These are phyloP conservation scores for Haliclona indistincta DNA, from an alignment of 37 sponge, comb jelly and placozoan genomes.

Conservation along the genomic window DNA sequence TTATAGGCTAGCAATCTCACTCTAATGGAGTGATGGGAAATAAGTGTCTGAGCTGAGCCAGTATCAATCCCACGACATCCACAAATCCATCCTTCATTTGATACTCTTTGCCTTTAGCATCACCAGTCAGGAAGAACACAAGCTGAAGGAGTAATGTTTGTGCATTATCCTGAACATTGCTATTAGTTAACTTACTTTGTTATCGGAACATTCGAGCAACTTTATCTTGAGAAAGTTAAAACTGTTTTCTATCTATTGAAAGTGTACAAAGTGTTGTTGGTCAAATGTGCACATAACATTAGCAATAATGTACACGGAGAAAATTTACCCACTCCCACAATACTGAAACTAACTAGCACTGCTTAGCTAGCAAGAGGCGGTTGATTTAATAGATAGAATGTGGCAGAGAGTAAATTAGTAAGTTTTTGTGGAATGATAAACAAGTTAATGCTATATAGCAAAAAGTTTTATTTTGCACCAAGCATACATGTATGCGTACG, in stretches of 20 bases:
- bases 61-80: conserved; percentile 56
- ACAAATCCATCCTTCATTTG: conserved; percentile 43
- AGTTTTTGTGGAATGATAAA: too few relatives aligned
- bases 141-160: conserved; percentile 17
- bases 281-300: background rate
- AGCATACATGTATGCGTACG: too few relatives aligned
- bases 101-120: conserved; percentile 45
- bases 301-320: background rate
- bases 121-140: conserved; percentile 53
- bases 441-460: too few relatives aligned
- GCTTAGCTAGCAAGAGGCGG: background rate
- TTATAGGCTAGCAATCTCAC: conserved; percentile 27
- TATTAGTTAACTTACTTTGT: conserved; percentile 17
- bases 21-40: conserved; percentile 68
- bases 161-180: background rate
- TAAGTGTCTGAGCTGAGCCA: conserved; percentile 72
- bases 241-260: conserved; percentile 52
- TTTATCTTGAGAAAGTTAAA: conserved; percentile 71
- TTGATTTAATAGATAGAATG: background rate
- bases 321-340: background rate
- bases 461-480: too few relatives aligned
- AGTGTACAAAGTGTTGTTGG: background rate
- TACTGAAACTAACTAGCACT: background rate
- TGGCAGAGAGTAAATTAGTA: conserved; percentile 6
- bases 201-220: conserved; percentile 38